These are phyloP conservation scores for Rhagonycha lutea DNA, from an alignment of 2,888 invertebrate genomes.

Conservation along the genomic window DNA sequence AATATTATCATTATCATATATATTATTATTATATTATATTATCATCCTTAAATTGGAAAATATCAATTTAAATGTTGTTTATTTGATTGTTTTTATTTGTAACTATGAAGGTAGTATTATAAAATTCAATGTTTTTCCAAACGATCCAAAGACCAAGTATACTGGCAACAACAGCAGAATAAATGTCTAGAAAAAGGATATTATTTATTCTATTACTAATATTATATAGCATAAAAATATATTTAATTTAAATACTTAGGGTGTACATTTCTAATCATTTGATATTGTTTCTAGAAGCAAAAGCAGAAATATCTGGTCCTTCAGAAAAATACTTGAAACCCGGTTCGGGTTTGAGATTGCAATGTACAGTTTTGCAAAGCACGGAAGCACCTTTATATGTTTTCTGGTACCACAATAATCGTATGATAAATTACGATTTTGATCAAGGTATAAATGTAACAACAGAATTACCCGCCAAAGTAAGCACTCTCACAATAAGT, in stretches of 20 bases:
- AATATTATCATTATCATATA: too few relatives aligned
- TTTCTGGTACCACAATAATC: constrained; percentile 87
- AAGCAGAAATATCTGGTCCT: constrained; percentile 84
- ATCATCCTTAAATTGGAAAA: not conserved
- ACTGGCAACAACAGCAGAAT: too few relatives aligned
- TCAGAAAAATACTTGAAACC: constrained; percentile 86
- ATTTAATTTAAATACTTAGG: too few relatives aligned
- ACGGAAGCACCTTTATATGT: constrained; percentile 84
- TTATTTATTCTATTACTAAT: too few relatives aligned
- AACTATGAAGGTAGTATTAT: too few relatives aligned
- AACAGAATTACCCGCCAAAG: constrained; percentile 73
- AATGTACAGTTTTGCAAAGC: constrained; percentile 81
- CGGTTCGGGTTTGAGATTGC: constrained; percentile 79
- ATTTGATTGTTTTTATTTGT: not conserved
- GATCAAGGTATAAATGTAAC: constrained; percentile 87
- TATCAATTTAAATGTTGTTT: not conserved
- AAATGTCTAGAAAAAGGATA: too few relatives aligned
- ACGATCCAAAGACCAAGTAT: too few relatives aligned
- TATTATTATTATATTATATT: too few relatives aligned
- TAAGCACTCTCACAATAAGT: constrained; percentile 66
- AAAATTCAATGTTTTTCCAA: too few relatives aligned
- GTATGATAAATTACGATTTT: constrained; percentile 90
- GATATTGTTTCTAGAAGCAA: constrained; percentile 68
- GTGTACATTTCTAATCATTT: not conserved
- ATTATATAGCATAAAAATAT: too few relatives aligned